Percentiles rank a stretch among this genome's conserved stretches.
Conservation (phyloP, 1,140 invertebrate genomes). For the Eumaeus atala region DNA sequence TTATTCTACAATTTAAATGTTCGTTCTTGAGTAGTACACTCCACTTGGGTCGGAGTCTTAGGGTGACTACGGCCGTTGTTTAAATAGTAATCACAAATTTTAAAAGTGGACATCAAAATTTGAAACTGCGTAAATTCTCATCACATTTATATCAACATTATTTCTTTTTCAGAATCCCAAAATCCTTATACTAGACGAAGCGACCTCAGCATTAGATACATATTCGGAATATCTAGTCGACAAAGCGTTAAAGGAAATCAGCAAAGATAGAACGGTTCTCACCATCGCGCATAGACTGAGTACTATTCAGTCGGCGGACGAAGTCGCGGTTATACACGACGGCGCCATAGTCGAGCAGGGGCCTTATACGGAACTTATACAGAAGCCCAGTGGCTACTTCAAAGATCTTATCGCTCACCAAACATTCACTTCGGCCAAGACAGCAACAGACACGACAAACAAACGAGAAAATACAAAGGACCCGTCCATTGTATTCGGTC, state of each 20-base stretch:
- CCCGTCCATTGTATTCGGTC: no score
- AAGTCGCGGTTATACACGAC: conserved; percentile 90
- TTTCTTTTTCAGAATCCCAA: conserved; percentile 81
- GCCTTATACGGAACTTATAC: conserved; percentile 76
- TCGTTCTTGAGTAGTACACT: no score
- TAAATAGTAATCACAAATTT: no score
- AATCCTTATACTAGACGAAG: conserved; percentile 91
- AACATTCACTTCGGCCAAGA: conserved; percentile 28
- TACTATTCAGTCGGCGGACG: conserved; percentile 92
- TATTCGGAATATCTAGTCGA: conserved; percentile 93
- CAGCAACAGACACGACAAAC: neutral
- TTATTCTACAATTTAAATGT: no score
- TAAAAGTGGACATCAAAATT: no score
- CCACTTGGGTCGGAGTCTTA: no score
- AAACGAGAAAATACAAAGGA: no score
- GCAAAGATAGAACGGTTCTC: conserved; percentile 87
- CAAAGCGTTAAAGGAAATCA: conserved; percentile 87
- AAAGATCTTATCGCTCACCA: conserved; percentile 58
- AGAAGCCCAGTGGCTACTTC: conserved; percentile 53
- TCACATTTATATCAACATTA: neutral
- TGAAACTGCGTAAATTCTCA: no score
- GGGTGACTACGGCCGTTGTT: no score
- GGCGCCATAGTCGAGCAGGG: conserved; percentile 90
- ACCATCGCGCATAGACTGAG: conserved; percentile 95
- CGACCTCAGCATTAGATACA: conserved; percentile 93